Conservation (phyloP, 2,888 invertebrate genomes). For the Acleris sparsana region DNA sequence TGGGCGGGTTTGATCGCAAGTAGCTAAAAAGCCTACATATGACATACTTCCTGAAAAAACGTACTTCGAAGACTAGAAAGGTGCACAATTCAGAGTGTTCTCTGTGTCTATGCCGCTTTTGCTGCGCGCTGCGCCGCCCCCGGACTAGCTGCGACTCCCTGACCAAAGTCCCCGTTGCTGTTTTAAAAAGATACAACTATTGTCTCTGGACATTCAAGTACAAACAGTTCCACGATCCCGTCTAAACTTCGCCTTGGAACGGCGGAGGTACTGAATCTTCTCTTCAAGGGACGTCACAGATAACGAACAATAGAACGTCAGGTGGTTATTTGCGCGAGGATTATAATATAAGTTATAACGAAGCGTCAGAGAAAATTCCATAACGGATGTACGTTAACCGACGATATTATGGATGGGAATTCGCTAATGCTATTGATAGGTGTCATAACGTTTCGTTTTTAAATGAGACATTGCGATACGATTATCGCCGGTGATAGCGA, state of each 20-base stretch:
- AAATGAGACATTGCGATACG: constrained; percentile 13
- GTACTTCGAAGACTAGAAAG: constrained; percentile 65
- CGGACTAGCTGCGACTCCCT: constrained; percentile 68
- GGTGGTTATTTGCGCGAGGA: constrained; percentile 51
- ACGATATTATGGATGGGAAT: not conserved
- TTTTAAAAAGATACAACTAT: constrained; percentile 74
- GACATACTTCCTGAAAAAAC: constrained; percentile 69
- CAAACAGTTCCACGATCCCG: constrained; percentile 59
- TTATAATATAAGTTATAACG: not conserved
- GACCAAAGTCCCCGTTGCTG: constrained; percentile 68
- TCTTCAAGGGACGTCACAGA: constrained; percentile 42
- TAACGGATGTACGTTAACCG: constrained; percentile 1
- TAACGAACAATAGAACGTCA: constrained; percentile 54
- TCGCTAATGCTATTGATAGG: not conserved
- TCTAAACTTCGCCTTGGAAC: constrained; percentile 19
- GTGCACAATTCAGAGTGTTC: constrained; percentile 67
- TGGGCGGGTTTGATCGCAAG: constrained; percentile 16
- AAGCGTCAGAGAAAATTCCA: constrained; percentile 22
- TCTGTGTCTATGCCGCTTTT: constrained; percentile 67
- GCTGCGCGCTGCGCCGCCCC: constrained; percentile 65
- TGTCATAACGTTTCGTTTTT: constrained; percentile 16
- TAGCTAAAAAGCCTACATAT: constrained; percentile 73
- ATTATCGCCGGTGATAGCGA: constrained; percentile 27
- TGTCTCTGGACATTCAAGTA: constrained; percentile 78
- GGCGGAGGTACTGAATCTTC: constrained; percentile 16